A percentile compares a stretch with the other conserved stretches of the same genome.
These are phyloP conservation scores for Chloropsis hardwickii DNA, from an alignment of 2,113 vertebrate genomes.

Conservation along the genomic window DNA sequence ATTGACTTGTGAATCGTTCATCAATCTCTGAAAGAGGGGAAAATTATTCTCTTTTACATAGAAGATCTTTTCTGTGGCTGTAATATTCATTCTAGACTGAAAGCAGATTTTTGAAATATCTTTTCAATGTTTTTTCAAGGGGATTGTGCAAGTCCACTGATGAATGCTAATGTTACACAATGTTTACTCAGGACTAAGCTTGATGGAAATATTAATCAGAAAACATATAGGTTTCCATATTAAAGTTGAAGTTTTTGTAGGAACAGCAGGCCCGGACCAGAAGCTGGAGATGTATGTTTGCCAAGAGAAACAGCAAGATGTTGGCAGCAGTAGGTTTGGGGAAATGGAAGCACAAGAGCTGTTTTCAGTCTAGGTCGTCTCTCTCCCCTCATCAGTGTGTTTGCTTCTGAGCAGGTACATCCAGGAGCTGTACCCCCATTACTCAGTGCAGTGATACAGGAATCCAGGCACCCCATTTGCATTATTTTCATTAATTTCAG, in stretches of 20 bases:
- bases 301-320: background rate
- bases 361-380: background rate
- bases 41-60: background rate
- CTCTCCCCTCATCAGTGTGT: background rate
- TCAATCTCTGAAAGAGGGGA: background rate
- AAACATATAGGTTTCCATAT: background rate
- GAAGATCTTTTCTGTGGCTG: background rate
- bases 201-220: conserved; percentile 20
- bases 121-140: background rate
- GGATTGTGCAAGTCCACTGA: background rate
- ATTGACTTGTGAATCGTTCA: background rate
- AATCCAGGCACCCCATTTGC: background rate
- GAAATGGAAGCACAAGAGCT: background rate
- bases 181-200: background rate
- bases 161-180: background rate
- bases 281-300: background rate
- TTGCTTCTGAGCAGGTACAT: background rate
- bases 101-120: background rate
- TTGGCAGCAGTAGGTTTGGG: background rate
- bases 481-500: background rate
- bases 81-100: background rate
- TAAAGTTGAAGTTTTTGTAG: background rate
- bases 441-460: background rate
- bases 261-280: background rate
- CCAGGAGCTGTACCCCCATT: background rate